Conservation (phyloP, 2,113 vertebrate genomes). For the Periophthalmodon schlosseri region DNA sequence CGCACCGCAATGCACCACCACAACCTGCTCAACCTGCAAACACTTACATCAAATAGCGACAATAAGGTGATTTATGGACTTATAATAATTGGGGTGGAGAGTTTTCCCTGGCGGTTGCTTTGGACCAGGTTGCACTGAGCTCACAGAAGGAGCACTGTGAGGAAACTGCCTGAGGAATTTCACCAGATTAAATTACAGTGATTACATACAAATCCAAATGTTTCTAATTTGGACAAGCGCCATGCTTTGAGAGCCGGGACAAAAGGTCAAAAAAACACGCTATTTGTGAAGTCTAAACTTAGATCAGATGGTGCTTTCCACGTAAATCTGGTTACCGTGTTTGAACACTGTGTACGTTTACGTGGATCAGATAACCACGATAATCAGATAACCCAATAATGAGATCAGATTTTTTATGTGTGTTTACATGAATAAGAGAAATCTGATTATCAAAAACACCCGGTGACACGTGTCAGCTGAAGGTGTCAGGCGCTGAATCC, state of each 20-base stretch:
- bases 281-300: background rate
- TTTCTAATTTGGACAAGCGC: background rate
- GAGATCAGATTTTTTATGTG: too few species aligned
- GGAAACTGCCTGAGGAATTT: background rate
- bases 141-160: background rate
- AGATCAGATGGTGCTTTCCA: background rate
- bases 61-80: background rate
- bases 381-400: too few species aligned
- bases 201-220: background rate
- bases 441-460: too few species aligned
- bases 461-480: too few species aligned
- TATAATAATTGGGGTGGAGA: background rate
- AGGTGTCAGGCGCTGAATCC: too few species aligned
- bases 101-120: background rate
- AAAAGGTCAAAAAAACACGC: background rate
- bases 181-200: background rate
- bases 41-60: background rate
- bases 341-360: background rate
- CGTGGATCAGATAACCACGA: too few species aligned
- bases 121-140: background rate
- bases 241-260: background rate
- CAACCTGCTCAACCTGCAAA: background rate
- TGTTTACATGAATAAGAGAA: too few species aligned
- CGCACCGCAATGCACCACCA: background rate
- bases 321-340: background rate